Evolutionary conservation across 1,140 invertebrate species (phyloP).

Genomic region (Caenorhabditis brenneri): DNA sequence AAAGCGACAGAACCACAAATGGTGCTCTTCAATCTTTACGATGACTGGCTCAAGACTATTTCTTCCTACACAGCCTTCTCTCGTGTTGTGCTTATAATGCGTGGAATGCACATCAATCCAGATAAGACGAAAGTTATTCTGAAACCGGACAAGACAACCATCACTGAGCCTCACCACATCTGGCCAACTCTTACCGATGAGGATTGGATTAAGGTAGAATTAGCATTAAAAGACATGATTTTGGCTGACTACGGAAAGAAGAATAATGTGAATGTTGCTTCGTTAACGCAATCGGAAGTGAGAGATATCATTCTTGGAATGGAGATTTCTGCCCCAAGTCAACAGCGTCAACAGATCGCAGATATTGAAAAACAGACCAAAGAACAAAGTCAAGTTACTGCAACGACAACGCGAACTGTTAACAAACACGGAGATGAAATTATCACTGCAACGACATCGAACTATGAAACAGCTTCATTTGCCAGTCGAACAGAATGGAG

Average conservation of each 20-base stretch:
- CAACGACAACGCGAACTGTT: slow-evolving; percentile 94
- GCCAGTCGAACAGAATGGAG: slow-evolving; percentile 98
- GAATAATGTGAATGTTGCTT: slow-evolving; percentile 99
- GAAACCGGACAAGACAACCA: slow-evolving; percentile 97
- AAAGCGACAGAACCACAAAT: slow-evolving; percentile 99
- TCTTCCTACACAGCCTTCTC: slow-evolving; percentile 82
- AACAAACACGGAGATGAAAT: slow-evolving; percentile 99
- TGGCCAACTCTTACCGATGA: slow-evolving; percentile 97
- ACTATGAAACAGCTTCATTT: slow-evolving; percentile 97
- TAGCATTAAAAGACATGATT: slow-evolving; percentile 96
- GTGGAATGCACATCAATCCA: slow-evolving; percentile 97
- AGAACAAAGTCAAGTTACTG: slow-evolving; percentile 93
- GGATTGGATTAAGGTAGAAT: slow-evolving; percentile 98
- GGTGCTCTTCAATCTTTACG: slow-evolving; percentile 98
- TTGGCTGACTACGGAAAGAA: slow-evolving; percentile 99
- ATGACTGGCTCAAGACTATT: slow-evolving; percentile 90
- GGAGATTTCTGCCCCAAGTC: slow-evolving; percentile 98
- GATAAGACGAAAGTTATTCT: slow-evolving; percentile 96
- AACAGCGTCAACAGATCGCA: slow-evolving; percentile 96
- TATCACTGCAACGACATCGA: slow-evolving; percentile 96
- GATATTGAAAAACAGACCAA: slow-evolving; percentile 99
- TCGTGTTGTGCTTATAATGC: slow-evolving; percentile 90
- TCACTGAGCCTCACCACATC: slow-evolving; percentile 98
- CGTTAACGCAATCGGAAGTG: slow-evolving; percentile 97
- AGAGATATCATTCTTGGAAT: slow-evolving; percentile 98